Percentiles rank a stretch among this genome's conserved stretches.
Conservation (phyloP, 2,113 vertebrate genomes). For the Rafetus swinhoei region DNA sequence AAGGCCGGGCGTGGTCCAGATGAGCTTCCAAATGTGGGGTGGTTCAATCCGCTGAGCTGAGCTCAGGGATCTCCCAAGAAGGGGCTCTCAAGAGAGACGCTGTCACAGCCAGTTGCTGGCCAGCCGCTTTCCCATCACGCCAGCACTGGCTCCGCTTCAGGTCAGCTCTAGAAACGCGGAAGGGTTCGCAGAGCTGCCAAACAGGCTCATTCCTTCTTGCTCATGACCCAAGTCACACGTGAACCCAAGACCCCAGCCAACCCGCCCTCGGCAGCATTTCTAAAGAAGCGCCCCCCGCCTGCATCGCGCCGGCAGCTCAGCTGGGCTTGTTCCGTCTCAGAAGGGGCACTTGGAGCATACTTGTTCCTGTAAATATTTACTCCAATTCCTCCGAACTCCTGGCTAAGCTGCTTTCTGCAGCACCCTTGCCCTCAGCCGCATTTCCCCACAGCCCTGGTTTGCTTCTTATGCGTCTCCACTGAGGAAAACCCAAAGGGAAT, state of each 20-base stretch:
- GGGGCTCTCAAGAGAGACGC: background rate
- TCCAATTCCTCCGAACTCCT: background rate
- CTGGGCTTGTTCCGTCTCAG: rapidly evolving
- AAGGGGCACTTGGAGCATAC: background rate
- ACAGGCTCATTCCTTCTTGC: too few species aligned
- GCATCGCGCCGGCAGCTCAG: rapidly evolving
- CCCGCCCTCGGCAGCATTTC: rapidly evolving
- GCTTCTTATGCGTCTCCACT: rapidly evolving
- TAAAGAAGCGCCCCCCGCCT: rapidly evolving
- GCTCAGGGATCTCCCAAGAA: background rate
- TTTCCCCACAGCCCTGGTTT: rapidly evolving
- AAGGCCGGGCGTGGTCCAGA: background rate
- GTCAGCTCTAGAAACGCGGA: background rate
- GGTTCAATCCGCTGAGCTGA: background rate
- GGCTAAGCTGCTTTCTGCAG: rapidly evolving
- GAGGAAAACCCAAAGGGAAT: rapidly evolving
- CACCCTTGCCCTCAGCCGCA: rapidly evolving
- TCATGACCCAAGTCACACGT: background rate
- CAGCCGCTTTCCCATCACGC: background rate
- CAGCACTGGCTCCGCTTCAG: background rate
- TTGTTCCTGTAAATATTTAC: background rate
- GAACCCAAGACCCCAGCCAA: rapidly evolving
- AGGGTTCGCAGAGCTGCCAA: background rate
- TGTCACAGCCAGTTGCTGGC: background rate
- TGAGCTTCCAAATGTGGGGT: background rate